Evolutionary conservation across 2,797 vertebrate species (phyloP).

Genomic region (Glyptemys insculpta): DNA sequence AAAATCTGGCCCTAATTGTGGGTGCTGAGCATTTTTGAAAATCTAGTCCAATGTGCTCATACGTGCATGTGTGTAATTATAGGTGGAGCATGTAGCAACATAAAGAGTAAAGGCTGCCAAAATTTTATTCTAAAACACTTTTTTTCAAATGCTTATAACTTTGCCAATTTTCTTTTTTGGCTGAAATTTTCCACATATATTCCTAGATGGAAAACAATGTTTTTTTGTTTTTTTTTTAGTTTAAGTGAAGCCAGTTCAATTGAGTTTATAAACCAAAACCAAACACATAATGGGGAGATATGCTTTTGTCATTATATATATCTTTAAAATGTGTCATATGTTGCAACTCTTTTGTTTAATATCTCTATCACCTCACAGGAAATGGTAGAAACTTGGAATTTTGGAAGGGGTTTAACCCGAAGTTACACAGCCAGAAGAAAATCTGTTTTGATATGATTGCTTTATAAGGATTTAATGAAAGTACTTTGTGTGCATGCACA

Average conservation of each 20-base stretch:
- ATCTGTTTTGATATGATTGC: conserved; percentile 12
- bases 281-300: neutral
- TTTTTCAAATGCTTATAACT: neutral
- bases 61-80: neutral
- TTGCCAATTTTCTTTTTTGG: neutral
- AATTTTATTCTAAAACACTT: neutral
- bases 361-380: neutral
- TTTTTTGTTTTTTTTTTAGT: neutral
- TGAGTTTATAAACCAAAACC: neutral
- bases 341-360: neutral
- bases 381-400: neutral
- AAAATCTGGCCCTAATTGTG: neutral
- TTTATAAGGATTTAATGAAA: conserved; percentile 36
- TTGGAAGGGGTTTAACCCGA: neutral
- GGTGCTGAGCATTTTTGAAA: neutral
- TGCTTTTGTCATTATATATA: neutral
- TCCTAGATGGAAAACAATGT: neutral
- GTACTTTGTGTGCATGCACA: neutral
- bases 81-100: neutral
- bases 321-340: neutral
- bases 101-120: neutral
- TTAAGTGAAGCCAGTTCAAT: neutral
- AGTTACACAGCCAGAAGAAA: conserved; percentile 34
- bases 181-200: neutral
- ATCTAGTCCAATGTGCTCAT: neutral